Evolutionary conservation across 1,140 invertebrate species (phyloP), one percentile per base, ranked within the genome.

Genomic region (Potamilus streckersoni): DNA sequence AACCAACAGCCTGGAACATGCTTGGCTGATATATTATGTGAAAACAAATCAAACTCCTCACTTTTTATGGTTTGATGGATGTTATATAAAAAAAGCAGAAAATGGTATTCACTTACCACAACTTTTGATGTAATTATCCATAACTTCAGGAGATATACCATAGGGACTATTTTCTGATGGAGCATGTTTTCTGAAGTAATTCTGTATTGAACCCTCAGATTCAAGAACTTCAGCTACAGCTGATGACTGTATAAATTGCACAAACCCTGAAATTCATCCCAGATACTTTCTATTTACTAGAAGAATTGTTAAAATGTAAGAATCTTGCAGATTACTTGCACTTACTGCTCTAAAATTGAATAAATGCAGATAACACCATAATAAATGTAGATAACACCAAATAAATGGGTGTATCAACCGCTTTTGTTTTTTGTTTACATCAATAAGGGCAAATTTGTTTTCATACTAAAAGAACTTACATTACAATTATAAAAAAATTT

Each of bases 111-210:
- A 82, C 89, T 86, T 90, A 94, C 93, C 97, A 92, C 97, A 99
- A 85, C 97, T 98, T 85, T 96, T 94, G 23, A 99, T 94, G 88
- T 99, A 99, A 17, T 96, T 98, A 87, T 99, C 98, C 95, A 99
- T 98, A 11, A 98, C 95, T 85, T 99, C 96, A 0, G 96, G 91
- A 38, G 94, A 92, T 70, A 99, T 97, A 17, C 97, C 97, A 89
- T 96, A 98, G 0, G 96, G 94, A 0, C 93, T 95, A 79, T 91
- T 94, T 84, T 97, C 95, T 70, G 93, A 95, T 12, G 97, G 96
- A 89, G 97, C 94, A 90, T 97, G 92, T 83, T 96, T 96, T 15
- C 95, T 91, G 83, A 99, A 96, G 89, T 97, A 90, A 61, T 89
- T 89, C 67, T 87, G 85, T 67, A 90, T 89, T 66, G 78, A 83